Conservation (phyloP, 1,140 invertebrate species). For the Vanessa tameamea region DNA sequence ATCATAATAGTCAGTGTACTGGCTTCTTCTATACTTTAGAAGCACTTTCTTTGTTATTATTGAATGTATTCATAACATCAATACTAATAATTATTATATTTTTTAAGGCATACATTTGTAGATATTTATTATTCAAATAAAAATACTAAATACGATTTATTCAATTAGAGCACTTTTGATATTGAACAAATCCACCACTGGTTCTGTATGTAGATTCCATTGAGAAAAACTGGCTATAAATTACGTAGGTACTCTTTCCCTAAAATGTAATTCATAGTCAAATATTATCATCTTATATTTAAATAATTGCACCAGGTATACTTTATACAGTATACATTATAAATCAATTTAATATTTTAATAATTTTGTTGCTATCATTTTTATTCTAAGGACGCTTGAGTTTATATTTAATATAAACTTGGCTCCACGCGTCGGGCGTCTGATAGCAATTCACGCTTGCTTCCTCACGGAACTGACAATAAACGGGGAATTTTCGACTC, state of each 20-base stretch:
- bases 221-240: too few relatives aligned
- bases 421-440: slow-evolving; percentile 14
- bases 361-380: background rate
- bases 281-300: too few relatives aligned
- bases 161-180: too few relatives aligned
- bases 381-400: background rate
- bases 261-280: too few relatives aligned
- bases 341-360: background rate
- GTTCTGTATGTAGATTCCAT: too few relatives aligned
- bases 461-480: slow-evolving; percentile 26
- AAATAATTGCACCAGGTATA: too few relatives aligned
- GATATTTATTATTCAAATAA: too few relatives aligned
- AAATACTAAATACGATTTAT: too few relatives aligned
- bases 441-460: slow-evolving; percentile 22
- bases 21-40: background rate
- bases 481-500: slow-evolving; percentile 22
- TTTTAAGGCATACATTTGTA: too few relatives aligned
- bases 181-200: too few relatives aligned
- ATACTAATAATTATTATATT: background rate
- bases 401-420: slow-evolving; percentile 16
- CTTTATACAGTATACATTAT: too few relatives aligned
- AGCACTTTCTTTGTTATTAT: background rate
- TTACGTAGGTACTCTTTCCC: too few relatives aligned
- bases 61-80: background rate
- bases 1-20: background rate